phyloP scores from a whole-genome alignment of 1,140 invertebrate genomes.

The Trichonephila clavata region DNA sequence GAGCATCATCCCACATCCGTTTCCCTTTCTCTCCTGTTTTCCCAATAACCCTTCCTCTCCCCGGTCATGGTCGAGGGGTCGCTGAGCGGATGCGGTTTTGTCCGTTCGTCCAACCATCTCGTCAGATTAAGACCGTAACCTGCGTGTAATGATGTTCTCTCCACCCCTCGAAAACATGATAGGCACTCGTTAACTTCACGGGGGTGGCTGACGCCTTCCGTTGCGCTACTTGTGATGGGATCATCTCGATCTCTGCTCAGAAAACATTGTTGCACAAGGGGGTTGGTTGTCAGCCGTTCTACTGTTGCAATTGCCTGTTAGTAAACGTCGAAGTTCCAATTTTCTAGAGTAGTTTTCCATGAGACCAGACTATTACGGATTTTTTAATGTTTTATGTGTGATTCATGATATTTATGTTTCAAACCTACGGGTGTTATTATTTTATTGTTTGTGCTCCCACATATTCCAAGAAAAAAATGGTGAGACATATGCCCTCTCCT shows the following conservation, averaged over 20 bases:
- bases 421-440: too few species aligned
- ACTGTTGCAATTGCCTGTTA: too few species aligned
- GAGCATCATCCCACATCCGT: too few species aligned
- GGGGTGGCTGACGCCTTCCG: too few species aligned
- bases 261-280: neutral
- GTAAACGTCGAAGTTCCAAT: neutral
- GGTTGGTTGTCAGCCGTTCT: neutral
- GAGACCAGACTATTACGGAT: too few species aligned
- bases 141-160: neutral
- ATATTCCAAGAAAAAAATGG: too few species aligned
- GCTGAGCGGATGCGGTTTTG: conserved; percentile 9
- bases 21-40: neutral
- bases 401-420: too few species aligned
- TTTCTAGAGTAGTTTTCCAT: neutral
- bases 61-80: conserved; percentile 40
- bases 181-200: neutral
- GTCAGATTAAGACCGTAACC: neutral
- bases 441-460: too few species aligned
- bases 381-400: too few species aligned
- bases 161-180: neutral
- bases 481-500: too few species aligned
- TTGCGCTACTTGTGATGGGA: neutral
- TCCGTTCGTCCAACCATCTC: conserved; percentile 13
- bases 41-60: neutral
- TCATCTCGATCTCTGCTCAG: too few species aligned